Evolutionary conservation across 2,113 vertebrate species (phyloP), one percentile per base, ranked within the genome.

Genomic region (Coryphaenoides rupestris): DNA sequence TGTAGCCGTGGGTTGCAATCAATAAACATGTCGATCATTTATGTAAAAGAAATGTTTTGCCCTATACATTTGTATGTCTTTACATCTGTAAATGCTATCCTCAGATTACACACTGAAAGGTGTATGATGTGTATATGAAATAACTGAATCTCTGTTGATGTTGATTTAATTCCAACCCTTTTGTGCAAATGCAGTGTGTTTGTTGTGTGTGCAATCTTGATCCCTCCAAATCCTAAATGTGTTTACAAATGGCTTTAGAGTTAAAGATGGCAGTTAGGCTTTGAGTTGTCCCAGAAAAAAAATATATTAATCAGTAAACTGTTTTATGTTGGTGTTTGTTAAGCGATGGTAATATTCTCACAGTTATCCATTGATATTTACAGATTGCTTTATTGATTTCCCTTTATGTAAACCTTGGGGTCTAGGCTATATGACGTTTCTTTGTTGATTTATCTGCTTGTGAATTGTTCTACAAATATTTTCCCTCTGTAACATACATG

Each of bases 111-210:
- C 58, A 52, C 50, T 55, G 1, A 23, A 57, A 61, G 28, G 58
- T 84, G 81, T 80, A 82, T 19, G 45, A 82, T n/a, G n/a, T n/a
- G n/a, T n/a, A n/a, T n/a, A n/a, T 81, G 78, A 79, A 60, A 52
- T 13, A 22, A 62, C 28, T 55, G 60, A 71, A 73, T 63, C 65
- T n/a, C n/a, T 84, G 58, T 66, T 71, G 56, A 79, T 82, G 72
- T 85, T 75, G 68, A 77, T 84, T 88, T 82, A 79, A 79, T 88
- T 88, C 64, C 56, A 55, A 74, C 77, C 75, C 70, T 76, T 33
- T 78, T 74, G 86, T 90, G 84, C 70, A 85, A 40, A 86, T 77
- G 72, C 78, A 83, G 80, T 89, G 85, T 88, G 75, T 81, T 78
- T 88, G 75, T 81, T 78, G 83, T 15, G 75, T 88, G 86, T 83